Evolutionary conservation across 1,140 invertebrate genomes (phyloP), one percentile per base, ranked within the genome.

Genomic region (Leptopilina boulardi): DNA sequence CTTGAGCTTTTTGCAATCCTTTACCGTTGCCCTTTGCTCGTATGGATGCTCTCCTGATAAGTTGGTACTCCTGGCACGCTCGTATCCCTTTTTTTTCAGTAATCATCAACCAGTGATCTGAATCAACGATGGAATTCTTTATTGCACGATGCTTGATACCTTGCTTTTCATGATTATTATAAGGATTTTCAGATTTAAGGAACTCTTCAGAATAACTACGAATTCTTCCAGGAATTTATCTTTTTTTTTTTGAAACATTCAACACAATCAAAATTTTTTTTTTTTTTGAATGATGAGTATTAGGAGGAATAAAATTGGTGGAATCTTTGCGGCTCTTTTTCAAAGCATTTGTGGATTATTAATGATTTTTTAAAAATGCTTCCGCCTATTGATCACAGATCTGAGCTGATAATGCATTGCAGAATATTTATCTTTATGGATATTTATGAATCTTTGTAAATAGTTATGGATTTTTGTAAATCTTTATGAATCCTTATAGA

Each of bases 1-100:
- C n/a, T 74, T 59, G 44, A 51, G 74, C 76, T 80, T 80, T 44
- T 51, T 21, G 74, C 73, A 71, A 75, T 51, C 42, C 44, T 59
- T 75, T 73, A 13, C 15, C 66, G 66, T 75, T 41, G 59, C 34
- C 70, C 75, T 21, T 10, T 51, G 41, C 0, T 66, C 13, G 15
- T 34, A 5, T 13, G 26, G 10, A n/a, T n/a, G 15, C 11, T 5
- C 13, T 66, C 23, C 23, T 30, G 59, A 30, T 66, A 23, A 66
- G 59, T 15, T n/a, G 21, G 4, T 66, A 23, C 59, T 30, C 21
- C 13, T 66, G 54, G 34, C 70, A 78, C 19, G 47, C 71, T 75
- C 18, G 74, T 72, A 4, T 38, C 34, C 26, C 38, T 66, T 76
- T 66, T 76, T 73, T 66, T 76, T 73, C 71, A 76, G 75, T 44